Evolutionary conservation across 2,888 invertebrate genomes (phyloP).

Genomic region (Unio pictorum): DNA sequence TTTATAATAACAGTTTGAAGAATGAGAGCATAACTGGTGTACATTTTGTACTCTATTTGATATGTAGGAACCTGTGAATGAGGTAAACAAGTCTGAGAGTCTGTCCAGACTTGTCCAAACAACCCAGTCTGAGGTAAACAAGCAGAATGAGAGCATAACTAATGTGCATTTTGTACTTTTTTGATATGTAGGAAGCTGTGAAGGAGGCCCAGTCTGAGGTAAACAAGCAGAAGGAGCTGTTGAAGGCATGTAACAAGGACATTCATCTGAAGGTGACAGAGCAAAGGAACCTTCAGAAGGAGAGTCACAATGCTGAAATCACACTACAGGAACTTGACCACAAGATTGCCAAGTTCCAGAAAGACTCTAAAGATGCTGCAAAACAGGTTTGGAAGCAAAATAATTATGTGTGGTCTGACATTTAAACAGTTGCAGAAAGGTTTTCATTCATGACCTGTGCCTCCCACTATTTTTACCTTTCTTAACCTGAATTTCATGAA

Average conservation of each 20-base stretch:
- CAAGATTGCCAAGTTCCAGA: constrained; percentile 70
- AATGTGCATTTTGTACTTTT: background rate
- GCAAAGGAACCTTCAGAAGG: constrained; percentile 61
- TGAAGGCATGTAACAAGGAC: constrained; percentile 66
- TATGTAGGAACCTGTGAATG: constrained; percentile 56
- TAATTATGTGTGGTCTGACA: background rate
- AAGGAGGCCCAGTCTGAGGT: constrained; percentile 64
- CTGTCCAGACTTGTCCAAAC: too few species aligned
- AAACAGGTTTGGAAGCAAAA: constrained; percentile 34
- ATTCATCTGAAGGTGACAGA: constrained; percentile 59
- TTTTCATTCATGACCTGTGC: background rate
- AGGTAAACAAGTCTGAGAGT: constrained; percentile 53
- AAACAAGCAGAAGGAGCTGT: constrained; percentile 64
- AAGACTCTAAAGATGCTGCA: constrained; percentile 78
- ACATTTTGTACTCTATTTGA: background rate
- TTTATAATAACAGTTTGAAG: too few species aligned
- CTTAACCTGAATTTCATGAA: background rate
- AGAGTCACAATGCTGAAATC: constrained; percentile 59
- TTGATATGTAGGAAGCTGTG: constrained; percentile 48
- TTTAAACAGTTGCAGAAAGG: background rate
- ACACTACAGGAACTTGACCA: constrained; percentile 73
- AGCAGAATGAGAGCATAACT: too few species aligned
- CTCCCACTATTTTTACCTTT: background rate
- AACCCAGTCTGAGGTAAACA: too few species aligned
- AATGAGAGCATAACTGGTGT: too few species aligned